These are phyloP conservation scores for Dendrophyllia cribrosa DNA, from an alignment of 64 coral and sea anemone species.

Conservation along the genomic window DNA sequence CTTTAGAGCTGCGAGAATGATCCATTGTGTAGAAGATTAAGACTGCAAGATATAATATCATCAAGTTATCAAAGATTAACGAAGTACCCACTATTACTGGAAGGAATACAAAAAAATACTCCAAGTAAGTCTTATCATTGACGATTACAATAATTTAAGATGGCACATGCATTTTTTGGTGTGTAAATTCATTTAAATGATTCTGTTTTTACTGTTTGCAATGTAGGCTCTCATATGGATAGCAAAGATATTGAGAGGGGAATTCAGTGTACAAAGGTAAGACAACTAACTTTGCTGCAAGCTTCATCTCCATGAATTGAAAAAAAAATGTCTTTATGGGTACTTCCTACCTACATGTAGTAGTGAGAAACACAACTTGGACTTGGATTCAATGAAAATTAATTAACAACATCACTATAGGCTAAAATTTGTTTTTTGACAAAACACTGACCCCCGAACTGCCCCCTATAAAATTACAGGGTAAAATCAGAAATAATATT, in stretches of 20 bases:
- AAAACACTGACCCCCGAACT: too few relatives aligned
- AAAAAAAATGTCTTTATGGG: too few relatives aligned
- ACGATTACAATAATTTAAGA: background rate
- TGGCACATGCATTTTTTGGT: background rate
- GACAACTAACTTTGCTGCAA: too few relatives aligned
- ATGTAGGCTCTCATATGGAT: slow-evolving; percentile 53
- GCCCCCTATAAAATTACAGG: too few relatives aligned
- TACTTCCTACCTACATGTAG: too few relatives aligned
- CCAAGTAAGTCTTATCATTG: slow-evolving; percentile 68
- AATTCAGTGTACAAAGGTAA: slow-evolving; percentile 72
- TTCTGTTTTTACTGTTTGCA: background rate
- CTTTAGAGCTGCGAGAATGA: slow-evolving; percentile 87
- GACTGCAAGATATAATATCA: slow-evolving; percentile 96
- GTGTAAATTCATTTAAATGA: background rate
- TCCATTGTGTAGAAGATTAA: slow-evolving; percentile 89
- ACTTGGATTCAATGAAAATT: too few relatives aligned
- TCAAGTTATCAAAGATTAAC: slow-evolving; percentile 98
- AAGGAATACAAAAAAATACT: slow-evolving; percentile 94
- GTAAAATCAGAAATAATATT: too few relatives aligned
- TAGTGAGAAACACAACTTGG: too few relatives aligned
- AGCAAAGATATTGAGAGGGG: slow-evolving; percentile 69
- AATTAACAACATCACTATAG: too few relatives aligned
- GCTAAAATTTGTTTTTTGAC: too few relatives aligned
- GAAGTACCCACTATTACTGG: slow-evolving; percentile 95
- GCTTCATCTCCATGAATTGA: too few relatives aligned